phyloP scores from a whole-genome alignment of 2,888 invertebrate species.

The Eristalis pertinax region DNA sequence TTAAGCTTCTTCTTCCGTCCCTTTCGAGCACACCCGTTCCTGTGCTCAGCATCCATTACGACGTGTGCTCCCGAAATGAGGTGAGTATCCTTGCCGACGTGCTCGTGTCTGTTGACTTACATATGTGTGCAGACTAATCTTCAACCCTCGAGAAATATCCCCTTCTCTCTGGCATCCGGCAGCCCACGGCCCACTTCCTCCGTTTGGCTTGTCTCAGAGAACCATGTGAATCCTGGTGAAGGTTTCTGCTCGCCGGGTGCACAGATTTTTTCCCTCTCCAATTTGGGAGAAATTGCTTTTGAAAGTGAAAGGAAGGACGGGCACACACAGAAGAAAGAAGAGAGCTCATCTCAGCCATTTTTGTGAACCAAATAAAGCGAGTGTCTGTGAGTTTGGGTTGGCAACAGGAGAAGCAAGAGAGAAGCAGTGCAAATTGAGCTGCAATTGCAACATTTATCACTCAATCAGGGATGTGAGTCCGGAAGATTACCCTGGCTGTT shows the following conservation, averaged over 20 bases:
- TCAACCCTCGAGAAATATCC: background rate
- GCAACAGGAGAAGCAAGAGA: constrained; percentile 13
- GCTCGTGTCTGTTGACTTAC: background rate
- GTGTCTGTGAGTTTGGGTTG: background rate
- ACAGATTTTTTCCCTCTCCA: background rate
- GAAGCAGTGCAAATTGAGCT: constrained; percentile 58
- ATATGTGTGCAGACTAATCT: background rate
- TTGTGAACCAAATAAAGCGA: background rate
- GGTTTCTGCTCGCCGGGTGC: background rate
- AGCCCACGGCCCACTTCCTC: background rate
- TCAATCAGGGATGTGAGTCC: constrained; percentile 53
- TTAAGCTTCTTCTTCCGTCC: background rate
- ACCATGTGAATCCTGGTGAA: background rate
- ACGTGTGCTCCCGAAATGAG: background rate
- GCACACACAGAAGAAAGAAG: background rate
- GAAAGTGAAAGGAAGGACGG: background rate
- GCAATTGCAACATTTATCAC: constrained; percentile 62
- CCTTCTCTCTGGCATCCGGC: background rate
- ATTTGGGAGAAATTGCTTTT: background rate
- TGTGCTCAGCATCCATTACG: background rate
- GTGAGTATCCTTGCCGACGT: too few relatives aligned
- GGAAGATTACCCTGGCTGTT: constrained; percentile 51
- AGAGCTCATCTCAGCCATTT: background rate
- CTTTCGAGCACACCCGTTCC: background rate
- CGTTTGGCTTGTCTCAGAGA: background rate